These are phyloP conservation scores for Crotalus horridus DNA, from an alignment of 2,113 vertebrate genomes.

Conservation along the genomic window DNA sequence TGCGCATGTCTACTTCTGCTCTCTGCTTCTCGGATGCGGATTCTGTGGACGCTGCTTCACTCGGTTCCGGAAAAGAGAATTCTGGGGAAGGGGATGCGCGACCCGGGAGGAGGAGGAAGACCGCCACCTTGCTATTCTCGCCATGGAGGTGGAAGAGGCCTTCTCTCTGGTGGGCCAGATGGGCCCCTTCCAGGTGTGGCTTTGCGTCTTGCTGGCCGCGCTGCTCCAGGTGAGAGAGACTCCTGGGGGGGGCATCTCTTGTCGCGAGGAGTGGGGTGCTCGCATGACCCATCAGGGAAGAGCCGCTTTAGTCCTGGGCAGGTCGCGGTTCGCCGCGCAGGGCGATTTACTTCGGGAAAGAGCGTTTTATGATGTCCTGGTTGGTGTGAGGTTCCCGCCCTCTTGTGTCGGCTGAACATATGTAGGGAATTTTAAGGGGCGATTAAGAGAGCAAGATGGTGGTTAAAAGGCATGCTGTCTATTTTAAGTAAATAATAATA, in stretches of 20 bases:
- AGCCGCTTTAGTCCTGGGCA: background rate
- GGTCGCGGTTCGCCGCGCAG: background rate
- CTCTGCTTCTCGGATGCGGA: background rate
- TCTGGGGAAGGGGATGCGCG: slow-evolving; percentile 42
- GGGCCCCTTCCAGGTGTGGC: slow-evolving; percentile 74
- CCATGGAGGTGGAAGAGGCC: slow-evolving; percentile 77
- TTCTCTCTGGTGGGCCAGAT: slow-evolving; percentile 74
- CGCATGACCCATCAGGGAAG: background rate
- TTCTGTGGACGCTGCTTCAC: background rate
- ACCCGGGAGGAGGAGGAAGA: background rate
- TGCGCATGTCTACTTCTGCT: background rate
- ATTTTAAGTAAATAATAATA: background rate
- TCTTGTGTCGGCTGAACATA: background rate
- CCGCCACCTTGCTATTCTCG: background rate
- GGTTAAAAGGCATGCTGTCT: background rate
- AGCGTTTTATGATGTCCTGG: background rate
- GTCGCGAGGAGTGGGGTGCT: background rate
- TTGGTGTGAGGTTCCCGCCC: background rate
- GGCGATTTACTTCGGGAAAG: background rate
- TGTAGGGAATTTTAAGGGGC: background rate
- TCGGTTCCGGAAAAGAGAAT: background rate
- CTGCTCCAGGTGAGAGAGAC: slow-evolving; percentile 73
- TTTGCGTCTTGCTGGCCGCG: slow-evolving; percentile 73
- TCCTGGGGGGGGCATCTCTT: background rate
- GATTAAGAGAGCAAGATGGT: background rate